Evolutionary conservation across 2,797 vertebrate genomes (phyloP), one percentile per base, ranked within the genome.

Genomic region (Squalus acanthias): DNA sequence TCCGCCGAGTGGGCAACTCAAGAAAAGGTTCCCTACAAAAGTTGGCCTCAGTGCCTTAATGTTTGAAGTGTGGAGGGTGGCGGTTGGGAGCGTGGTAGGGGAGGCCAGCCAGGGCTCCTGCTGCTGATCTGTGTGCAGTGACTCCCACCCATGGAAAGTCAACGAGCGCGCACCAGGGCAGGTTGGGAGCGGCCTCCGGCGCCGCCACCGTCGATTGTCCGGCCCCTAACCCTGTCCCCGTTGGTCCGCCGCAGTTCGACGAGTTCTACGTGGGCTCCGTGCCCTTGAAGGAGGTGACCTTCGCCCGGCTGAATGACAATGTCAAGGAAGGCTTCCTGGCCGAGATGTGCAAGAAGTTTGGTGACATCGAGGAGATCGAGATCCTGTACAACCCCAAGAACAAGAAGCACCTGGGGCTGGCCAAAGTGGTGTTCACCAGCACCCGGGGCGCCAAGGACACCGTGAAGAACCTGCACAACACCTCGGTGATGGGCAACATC

Each of bases 401-500:
- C 97, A 99, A 99, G 97, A 99, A 99, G 97, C 99, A 99, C 97
- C 97, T 99, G 98, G 99, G 99, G 95, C 99, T 99, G 0, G 99
- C 99, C 97, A 99, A 99, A 98, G 99, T 99, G 96, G 97, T 99
- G 97, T 99, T 99, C 96, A 99, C 98, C 97, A 98, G 97, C 0
- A 99, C 99, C 96, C 98, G 98, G 96, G 98, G 99, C 1, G 99
- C 99, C 96, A 99, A 99, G 97, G 98, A 99, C 97, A 99, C 99
- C 0, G 99, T 99, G 57, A 99, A 99, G 97, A 98, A 99, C 96
- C 98, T 99, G 93, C 99, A 99, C 97, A 99, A 99, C 98, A 99
- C 99, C 13, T 99, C 99, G 0, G 99, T 99, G 97, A 99, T 99
- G 99, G 99, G 99, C 97, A 99, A 99, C 98, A 98, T 99, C 97